Percentiles rank a stretch among this genome's conserved stretches.
Conservation (phyloP, 2,888 invertebrate species). For the Drosophila stalkeri region DNA sequence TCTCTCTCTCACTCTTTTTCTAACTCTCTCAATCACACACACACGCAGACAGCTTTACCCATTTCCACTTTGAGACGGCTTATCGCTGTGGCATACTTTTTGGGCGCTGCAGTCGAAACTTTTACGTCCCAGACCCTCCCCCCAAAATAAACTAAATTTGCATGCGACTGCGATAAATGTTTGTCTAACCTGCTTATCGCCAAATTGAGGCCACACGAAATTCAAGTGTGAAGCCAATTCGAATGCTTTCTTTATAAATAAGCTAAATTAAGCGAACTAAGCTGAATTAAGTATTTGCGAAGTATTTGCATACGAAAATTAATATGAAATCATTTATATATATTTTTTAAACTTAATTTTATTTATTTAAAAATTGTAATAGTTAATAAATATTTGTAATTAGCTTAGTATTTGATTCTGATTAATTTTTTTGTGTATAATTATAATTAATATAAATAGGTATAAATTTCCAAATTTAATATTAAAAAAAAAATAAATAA, state of each 20-base stretch:
- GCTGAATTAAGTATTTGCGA: neutral
- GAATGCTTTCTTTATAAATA: conserved; percentile 22
- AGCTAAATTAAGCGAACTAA: neutral
- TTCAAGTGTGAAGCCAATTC: conserved; percentile 13
- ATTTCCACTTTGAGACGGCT: conserved; percentile 54
- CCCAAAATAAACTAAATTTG: conserved; percentile 37
- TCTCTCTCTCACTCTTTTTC: neutral
- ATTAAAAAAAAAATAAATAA: too few relatives aligned
- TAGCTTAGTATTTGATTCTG: too few relatives aligned
- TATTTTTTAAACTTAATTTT: too few relatives aligned
- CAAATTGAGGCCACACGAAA: conserved; percentile 27
- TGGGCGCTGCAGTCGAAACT: conserved; percentile 49
- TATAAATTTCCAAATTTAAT: too few relatives aligned
- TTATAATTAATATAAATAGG: too few relatives aligned
- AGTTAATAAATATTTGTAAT: too few relatives aligned
- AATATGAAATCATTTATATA: neutral
- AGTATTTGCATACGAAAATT: neutral
- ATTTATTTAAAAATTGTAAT: too few relatives aligned
- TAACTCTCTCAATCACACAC: neutral
- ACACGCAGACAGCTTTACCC: conserved; percentile 34
- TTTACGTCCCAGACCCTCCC: conserved; percentile 15
- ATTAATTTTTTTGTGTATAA: too few relatives aligned
- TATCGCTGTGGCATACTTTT: conserved; percentile 64
- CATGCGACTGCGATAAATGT: conserved; percentile 60
- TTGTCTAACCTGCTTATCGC: conserved; percentile 50